Conservation (phyloP, 2,113 vertebrate genomes). For the Bubalus kerabau region DNA sequence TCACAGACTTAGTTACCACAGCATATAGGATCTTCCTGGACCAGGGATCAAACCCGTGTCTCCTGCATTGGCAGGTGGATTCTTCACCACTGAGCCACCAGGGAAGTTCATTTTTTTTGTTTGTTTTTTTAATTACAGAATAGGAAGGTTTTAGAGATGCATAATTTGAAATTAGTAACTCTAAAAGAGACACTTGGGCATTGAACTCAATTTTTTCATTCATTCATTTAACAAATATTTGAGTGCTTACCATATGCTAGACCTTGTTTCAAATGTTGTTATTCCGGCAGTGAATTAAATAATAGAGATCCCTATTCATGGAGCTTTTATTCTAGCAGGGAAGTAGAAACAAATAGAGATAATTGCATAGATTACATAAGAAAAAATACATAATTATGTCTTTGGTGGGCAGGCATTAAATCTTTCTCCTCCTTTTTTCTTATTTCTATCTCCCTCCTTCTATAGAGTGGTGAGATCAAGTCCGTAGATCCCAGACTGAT, state of each 20-base stretch:
- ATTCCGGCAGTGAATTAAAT: not conserved
- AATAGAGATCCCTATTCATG: not conserved
- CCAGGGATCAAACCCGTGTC: not conserved
- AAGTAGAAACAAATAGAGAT: constrained; percentile 1
- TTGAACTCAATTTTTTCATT: not conserved
- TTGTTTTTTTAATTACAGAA: not conserved
- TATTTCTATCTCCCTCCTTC: constrained; percentile 28
- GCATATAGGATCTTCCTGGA: not conserved
- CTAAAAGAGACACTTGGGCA: not conserved
- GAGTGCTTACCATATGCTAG: not conserved
- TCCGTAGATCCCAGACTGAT: constrained; percentile 94
- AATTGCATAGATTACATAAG: not conserved
- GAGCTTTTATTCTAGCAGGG: not conserved
- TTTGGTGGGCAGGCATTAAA: constrained; percentile 11
- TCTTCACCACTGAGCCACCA: not conserved
- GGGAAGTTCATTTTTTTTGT: not conserved
- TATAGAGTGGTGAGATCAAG: constrained; percentile 90
- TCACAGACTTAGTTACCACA: not conserved
- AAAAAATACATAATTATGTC: not conserved
- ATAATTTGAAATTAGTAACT: constrained; percentile 20
- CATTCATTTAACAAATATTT: constrained; percentile 19
- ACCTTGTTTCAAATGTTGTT: constrained; percentile 4
- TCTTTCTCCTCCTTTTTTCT: constrained; percentile 9
- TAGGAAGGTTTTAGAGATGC: constrained; percentile 2
- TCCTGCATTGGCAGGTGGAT: not conserved